Evolutionary conservation across 92 coral and sea anemone species (phyloP).

Genomic region (Porites cylindrica): DNA sequence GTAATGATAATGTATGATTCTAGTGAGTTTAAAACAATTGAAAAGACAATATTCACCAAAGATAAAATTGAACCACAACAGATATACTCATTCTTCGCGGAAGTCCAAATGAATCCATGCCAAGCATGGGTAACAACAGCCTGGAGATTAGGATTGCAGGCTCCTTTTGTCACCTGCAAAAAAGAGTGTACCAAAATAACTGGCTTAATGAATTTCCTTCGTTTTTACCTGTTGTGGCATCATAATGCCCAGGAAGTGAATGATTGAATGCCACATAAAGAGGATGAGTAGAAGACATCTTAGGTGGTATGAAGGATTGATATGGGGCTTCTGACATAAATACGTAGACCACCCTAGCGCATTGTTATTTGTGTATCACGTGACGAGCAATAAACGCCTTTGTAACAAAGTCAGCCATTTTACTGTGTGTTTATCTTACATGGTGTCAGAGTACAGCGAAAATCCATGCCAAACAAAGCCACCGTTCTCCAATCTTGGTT

Average conservation of each 20-base stretch:
- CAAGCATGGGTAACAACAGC: too few relatives aligned
- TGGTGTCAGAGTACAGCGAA: conserved; percentile 13
- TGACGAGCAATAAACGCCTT: background rate
- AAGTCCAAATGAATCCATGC: too few relatives aligned
- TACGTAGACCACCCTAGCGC: background rate
- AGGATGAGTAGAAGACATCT: conserved; percentile 49
- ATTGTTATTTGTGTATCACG: background rate
- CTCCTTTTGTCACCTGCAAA: too few relatives aligned
- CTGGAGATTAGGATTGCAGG: too few relatives aligned
- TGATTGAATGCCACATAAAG: conserved; percentile 76
- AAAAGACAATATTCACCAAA: too few relatives aligned
- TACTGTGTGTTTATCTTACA: background rate
- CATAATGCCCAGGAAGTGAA: conserved; percentile 71
- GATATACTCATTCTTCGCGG: too few relatives aligned
- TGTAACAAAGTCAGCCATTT: conserved; percentile 3
- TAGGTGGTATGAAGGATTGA: conserved; percentile 61
- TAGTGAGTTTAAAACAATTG: too few relatives aligned
- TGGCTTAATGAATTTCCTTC: background rate
- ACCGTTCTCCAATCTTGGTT: conserved; percentile 7
- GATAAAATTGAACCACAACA: too few relatives aligned
- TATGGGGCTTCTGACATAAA: conserved; percentile 1
- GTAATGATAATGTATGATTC: too few relatives aligned
- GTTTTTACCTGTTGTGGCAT: conserved; percentile 66
- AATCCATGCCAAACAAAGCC: conserved; percentile 19
- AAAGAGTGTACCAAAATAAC: too few relatives aligned